Conservation (phyloP, 2,113 vertebrate genomes). For the Anas platyrhynchos region DNA sequence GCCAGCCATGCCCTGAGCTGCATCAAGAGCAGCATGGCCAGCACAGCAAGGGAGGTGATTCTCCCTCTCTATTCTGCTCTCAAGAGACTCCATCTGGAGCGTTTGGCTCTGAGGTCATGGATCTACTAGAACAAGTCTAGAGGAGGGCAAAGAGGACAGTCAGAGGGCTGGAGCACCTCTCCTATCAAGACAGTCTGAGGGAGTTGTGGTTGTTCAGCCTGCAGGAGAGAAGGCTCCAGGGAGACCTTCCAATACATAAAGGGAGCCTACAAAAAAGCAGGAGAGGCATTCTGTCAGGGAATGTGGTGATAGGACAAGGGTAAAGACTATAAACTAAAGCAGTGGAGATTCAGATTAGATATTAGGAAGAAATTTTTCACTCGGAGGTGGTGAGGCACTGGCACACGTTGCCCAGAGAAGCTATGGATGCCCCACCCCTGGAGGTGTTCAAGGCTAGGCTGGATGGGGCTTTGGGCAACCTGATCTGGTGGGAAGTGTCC, state of each 20-base stretch:
- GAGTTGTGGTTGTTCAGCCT: not conserved
- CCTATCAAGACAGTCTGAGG: not conserved
- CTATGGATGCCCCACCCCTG: not conserved
- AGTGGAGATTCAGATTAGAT: not conserved
- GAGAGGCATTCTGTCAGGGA: too few relatives aligned
- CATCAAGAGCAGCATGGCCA: not conserved
- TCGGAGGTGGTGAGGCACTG: not conserved
- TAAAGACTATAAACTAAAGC: not conserved
- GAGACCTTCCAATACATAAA: not conserved
- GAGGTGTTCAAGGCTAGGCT: not conserved
- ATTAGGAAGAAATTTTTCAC: not conserved
- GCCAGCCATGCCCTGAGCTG: not conserved
- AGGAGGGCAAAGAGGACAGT: not conserved
- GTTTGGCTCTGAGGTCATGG: not conserved
- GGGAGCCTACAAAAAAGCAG: too few relatives aligned
- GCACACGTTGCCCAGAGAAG: not conserved
- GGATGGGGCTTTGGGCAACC: not conserved
- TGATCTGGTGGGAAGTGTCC: too few relatives aligned
- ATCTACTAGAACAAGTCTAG: not conserved
- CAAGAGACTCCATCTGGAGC: not conserved
- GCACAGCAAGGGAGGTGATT: not conserved
- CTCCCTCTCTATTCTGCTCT: not conserved
- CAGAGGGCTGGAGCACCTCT: not conserved
- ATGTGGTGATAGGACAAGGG: not conserved
- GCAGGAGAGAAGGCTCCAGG: not conserved